phyloP scores from a whole-genome alignment of 2,888 invertebrate species.

The Tenthredo amoena region DNA sequence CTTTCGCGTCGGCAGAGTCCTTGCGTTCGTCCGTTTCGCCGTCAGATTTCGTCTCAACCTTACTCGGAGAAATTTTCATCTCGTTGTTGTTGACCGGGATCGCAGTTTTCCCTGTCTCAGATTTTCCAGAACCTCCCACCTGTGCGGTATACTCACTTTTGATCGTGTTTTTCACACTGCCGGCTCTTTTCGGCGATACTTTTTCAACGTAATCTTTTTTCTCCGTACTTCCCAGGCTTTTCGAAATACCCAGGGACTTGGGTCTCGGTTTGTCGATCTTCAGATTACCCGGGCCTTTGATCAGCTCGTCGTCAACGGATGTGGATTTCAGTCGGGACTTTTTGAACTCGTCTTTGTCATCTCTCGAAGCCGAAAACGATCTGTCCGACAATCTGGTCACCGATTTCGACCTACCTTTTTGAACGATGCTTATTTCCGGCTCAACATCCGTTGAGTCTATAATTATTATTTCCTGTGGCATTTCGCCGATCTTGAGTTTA shows the following conservation, averaged over 20 bases:
- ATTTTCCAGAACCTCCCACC: constrained; percentile 74
- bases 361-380: constrained; percentile 68
- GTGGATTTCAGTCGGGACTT: constrained; percentile 72
- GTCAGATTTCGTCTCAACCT: constrained; percentile 34
- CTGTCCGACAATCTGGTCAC: constrained; percentile 72
- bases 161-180: constrained; percentile 79
- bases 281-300: constrained; percentile 65
- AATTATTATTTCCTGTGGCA: constrained; percentile 77
- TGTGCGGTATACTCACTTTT: constrained; percentile 81
- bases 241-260: constrained; percentile 75
- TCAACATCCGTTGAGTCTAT: constrained; percentile 75
- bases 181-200: constrained; percentile 72
- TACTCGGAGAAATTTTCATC: constrained; percentile 16
- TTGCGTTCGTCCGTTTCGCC: constrained; percentile 76
- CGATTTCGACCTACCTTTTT: constrained; percentile 76
- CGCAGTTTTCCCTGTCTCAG: background rate
- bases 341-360: constrained; percentile 71
- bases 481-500: constrained; percentile 74
- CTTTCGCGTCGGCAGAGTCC: constrained; percentile 64
- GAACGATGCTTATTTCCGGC: constrained; percentile 75
- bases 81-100: background rate
- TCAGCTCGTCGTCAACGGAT: constrained; percentile 74
- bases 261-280: constrained; percentile 72
- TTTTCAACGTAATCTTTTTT: constrained; percentile 72
- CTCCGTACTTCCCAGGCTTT: constrained; percentile 74